phyloP scores from a whole-genome alignment of 2,888 invertebrate species.

The Cybosia mesomella region DNA sequence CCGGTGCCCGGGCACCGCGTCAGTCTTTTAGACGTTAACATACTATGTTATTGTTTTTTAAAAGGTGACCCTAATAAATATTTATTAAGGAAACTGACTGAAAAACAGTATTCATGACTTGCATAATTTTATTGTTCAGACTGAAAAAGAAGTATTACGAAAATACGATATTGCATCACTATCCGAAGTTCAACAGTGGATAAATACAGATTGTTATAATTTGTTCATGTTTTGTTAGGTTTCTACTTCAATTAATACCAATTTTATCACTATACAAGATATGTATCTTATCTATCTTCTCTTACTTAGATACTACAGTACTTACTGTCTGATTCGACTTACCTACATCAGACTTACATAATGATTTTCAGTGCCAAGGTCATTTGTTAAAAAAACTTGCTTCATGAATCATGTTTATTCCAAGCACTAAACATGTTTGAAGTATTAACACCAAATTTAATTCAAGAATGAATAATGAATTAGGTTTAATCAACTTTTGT shows the following conservation, averaged over 20 bases:
- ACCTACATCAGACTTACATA: neutral
- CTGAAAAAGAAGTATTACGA: neutral
- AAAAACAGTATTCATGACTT: slow-evolving; percentile 13
- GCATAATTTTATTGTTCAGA: neutral
- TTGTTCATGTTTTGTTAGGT: neutral
- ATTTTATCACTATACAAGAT: neutral
- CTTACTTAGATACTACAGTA: neutral
- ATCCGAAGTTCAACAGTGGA: neutral
- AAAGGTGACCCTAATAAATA: neutral
- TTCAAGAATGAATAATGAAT: neutral
- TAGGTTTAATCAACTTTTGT: too few species aligned
- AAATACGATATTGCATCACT: slow-evolving; percentile 10
- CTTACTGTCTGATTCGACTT: neutral
- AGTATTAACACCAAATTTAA: neutral
- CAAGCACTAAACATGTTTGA: neutral
- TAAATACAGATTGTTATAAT: neutral
- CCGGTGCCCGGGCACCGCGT: too few species aligned
- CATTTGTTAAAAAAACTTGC: neutral
- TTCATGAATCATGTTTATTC: neutral
- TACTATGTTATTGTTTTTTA: neutral
- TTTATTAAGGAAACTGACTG: neutral
- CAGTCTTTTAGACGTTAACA: too few species aligned
- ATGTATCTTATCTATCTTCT: neutral
- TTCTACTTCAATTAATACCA: neutral
- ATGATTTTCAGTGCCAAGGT: neutral